These are phyloP conservation scores for Thunnus maccoyii DNA, from an alignment of 2,113 vertebrate species.

Conservation along the genomic window DNA sequence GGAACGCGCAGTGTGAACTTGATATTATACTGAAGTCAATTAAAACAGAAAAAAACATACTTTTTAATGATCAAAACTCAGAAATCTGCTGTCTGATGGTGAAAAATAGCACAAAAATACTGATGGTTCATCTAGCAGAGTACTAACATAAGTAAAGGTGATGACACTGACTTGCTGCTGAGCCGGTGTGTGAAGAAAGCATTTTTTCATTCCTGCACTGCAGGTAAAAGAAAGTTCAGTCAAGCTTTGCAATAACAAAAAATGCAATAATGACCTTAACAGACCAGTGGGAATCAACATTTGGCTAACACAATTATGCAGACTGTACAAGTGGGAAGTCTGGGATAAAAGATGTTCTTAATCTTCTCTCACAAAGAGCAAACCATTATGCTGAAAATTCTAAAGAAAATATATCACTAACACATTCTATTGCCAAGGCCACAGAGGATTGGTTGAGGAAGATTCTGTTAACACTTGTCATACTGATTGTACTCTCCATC, in stretches of 20 bases:
- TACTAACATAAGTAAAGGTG: too few relatives aligned
- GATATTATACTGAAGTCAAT: neutral
- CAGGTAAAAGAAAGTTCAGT: neutral
- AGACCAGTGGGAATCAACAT: neutral
- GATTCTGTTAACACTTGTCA: neutral
- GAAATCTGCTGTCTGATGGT: neutral
- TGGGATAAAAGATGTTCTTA: conserved; percentile 10
- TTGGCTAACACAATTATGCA: neutral
- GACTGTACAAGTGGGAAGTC: neutral
- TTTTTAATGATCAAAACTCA: neutral
- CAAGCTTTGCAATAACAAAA: neutral
- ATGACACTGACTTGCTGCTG: too few relatives aligned
- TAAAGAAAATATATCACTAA: neutral
- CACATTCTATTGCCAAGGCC: conserved; percentile 3
- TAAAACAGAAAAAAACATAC: neutral
- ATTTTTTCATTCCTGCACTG: too few relatives aligned
- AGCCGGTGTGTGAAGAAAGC: too few relatives aligned
- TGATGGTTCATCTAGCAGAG: too few relatives aligned
- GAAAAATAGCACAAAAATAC: neutral
- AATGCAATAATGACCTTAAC: conserved; percentile 4
- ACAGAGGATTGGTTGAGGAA: neutral
- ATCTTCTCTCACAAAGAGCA: neutral
- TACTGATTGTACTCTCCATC: neutral
- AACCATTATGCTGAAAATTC: neutral
- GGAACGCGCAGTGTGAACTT: neutral